Conservation (phyloP, 2,113 vertebrate species). For the rabbit (Oryctolagus cuniculus) region mOryCun1.1 NC_091438.1:35255001-35255500, state of each 20-base stretch:
- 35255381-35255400: not conserved
- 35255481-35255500: no score
- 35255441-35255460: rapidly evolving
- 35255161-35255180: not conserved
- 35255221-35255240: rapidly evolving
- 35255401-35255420: not conserved
- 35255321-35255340: not conserved
- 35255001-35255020: not conserved
- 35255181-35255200: not conserved
- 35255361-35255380: not conserved
- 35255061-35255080: not conserved
- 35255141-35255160: not conserved
- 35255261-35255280: not conserved
- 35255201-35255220: not conserved
- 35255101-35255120: not conserved
- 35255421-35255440: rapidly evolving
- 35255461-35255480: rapidly evolving
- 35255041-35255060: no score
- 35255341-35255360: not conserved
- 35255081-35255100: not conserved
- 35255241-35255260: not conserved
- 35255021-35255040: no score
- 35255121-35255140: not conserved
- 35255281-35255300: not conserved
- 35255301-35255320: not conserved